Evolutionary conservation across 2,797 vertebrate species (phyloP).

Genomic region (Chromobotia macracanthus): DNA sequence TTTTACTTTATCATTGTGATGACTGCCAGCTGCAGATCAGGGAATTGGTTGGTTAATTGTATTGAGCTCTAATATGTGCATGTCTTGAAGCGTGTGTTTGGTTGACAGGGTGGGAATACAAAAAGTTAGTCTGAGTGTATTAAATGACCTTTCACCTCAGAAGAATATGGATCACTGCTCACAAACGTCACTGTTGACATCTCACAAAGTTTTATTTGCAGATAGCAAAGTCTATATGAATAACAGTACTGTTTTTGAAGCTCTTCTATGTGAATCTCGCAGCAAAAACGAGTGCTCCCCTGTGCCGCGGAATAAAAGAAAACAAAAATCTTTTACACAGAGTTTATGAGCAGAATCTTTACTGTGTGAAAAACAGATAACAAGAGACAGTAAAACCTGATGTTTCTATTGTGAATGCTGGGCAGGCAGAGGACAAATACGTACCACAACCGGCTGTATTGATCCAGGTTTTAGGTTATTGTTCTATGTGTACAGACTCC

Average conservation of each 20-base stretch:
- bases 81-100: constrained; percentile 68
- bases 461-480: constrained; percentile 61
- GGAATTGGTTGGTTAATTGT: constrained; percentile 73
- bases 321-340: constrained; percentile 22
- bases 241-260: too few species aligned
- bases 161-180: too few species aligned
- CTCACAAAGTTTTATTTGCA: too few species aligned
- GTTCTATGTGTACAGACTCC: constrained; percentile 58
- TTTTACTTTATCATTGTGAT: constrained; percentile 49
- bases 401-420: constrained; percentile 61
- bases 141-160: constrained; percentile 48
- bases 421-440: constrained; percentile 53
- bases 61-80: constrained; percentile 73
- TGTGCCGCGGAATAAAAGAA: constrained; percentile 59
- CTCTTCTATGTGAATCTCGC: too few species aligned
- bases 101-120: constrained; percentile 51
- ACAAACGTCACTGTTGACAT: too few species aligned
- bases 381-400: constrained; percentile 60
- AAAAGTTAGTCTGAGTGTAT: constrained; percentile 56
- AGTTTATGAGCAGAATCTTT: constrained; percentile 54
- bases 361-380: constrained; percentile 63
- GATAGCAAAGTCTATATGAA: too few species aligned
- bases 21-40: constrained; percentile 61
- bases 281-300: constrained; percentile 38
- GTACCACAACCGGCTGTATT: constrained; percentile 55